Evolutionary conservation across 2,113 vertebrate species (phyloP).

Genomic region (Acrocephalus kingi): DNA sequence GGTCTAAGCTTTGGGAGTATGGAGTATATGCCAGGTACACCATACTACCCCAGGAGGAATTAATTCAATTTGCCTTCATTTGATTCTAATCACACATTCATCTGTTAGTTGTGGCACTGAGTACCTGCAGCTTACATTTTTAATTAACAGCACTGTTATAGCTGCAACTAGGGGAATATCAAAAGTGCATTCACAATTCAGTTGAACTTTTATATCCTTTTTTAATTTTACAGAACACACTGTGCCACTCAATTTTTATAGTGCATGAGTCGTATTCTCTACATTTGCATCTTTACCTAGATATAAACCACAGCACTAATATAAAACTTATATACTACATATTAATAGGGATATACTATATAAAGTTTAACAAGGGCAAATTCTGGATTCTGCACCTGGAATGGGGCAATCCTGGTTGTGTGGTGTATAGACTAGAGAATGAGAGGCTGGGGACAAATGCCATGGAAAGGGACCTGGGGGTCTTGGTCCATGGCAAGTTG

Average conservation of each 20-base stretch:
- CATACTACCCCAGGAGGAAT: constrained; percentile 4
- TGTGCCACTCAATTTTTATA: neutral
- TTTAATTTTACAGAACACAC: neutral
- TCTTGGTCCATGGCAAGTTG: accelerated
- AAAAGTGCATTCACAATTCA: constrained; percentile 10
- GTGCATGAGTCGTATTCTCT: neutral
- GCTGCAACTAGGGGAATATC: constrained; percentile 23
- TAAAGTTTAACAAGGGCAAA: neutral
- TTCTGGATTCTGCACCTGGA: neutral
- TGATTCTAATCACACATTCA: constrained; percentile 51
- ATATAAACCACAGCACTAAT: neutral
- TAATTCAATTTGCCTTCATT: constrained; percentile 53
- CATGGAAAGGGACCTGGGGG: neutral
- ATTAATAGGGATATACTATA: neutral
- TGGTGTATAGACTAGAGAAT: neutral
- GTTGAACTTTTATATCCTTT: neutral
- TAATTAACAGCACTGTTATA: constrained; percentile 27
- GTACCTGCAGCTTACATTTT: constrained; percentile 37
- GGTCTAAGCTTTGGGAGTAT: neutral
- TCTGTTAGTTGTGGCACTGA: neutral
- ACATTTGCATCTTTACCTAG: neutral
- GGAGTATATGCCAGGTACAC: neutral
- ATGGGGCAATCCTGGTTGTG: neutral
- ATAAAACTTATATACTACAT: neutral
- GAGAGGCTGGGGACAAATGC: neutral